These are phyloP conservation scores for Apaloderma vittatum DNA, from an alignment of 2,113 vertebrate genomes.

Conservation along the genomic window DNA sequence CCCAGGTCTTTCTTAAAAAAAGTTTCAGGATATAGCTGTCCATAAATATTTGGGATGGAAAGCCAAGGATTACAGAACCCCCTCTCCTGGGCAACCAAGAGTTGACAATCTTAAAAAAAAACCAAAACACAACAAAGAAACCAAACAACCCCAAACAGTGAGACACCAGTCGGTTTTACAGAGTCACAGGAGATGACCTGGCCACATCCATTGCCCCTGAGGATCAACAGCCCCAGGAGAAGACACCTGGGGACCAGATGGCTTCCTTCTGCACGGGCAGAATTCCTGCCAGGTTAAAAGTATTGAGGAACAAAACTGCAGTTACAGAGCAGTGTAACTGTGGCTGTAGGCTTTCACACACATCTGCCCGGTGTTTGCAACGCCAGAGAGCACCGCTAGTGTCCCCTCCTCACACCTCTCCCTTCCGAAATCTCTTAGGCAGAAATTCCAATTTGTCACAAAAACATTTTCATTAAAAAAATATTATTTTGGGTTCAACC, in stretches of 20 bases:
- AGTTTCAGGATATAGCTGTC: not conserved
- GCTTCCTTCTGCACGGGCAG: not conserved
- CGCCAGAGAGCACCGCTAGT: fast-evolving
- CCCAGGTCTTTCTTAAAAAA: not conserved
- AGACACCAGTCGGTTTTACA: not conserved
- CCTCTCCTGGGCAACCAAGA: slow-evolving; percentile 49
- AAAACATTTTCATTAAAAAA: not conserved
- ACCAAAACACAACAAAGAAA: not conserved
- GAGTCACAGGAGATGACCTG: not conserved
- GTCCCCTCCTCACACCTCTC: too few species aligned
- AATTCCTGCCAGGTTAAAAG: not conserved
- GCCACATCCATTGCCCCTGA: not conserved
- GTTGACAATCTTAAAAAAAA: not conserved
- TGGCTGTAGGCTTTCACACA: not conserved
- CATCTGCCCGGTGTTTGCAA: fast-evolving
- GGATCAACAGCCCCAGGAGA: not conserved
- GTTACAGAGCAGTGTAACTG: not conserved
- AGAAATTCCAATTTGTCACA: not conserved
- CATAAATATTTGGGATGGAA: slow-evolving; percentile 36
- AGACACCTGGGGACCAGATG: not conserved
- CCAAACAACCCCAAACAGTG: not conserved
- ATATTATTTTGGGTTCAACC: not conserved
- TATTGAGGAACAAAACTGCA: not conserved
- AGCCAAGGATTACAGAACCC: slow-evolving; percentile 15
- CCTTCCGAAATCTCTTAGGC: not conserved